Conservation (phyloP, 2,113 vertebrate species). For the Falco punctatus region DNA sequence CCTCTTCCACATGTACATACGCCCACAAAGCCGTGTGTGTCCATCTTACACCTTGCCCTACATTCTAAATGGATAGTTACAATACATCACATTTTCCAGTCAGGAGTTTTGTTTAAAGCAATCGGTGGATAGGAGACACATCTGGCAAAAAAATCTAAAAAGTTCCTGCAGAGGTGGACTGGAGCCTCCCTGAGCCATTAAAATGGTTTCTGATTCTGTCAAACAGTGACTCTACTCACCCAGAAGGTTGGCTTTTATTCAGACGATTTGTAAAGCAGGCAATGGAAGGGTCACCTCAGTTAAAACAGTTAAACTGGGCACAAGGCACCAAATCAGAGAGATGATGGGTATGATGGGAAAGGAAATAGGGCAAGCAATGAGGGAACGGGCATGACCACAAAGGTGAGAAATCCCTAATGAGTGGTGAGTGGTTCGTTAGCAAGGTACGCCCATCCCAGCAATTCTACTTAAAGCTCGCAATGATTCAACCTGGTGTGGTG, state of each 20-base stretch:
- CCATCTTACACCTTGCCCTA: background rate
- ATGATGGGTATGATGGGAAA: background rate
- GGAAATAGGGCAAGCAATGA: background rate
- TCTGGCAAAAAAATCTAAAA: background rate
- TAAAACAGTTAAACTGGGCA: background rate
- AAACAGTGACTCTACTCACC: background rate
- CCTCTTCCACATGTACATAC: background rate
- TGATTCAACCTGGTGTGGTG: background rate
- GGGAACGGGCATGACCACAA: background rate
- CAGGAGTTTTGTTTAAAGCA: background rate
- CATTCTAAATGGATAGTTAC: background rate
- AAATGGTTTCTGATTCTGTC: background rate
- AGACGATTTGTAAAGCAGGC: background rate
- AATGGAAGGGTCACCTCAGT: background rate
- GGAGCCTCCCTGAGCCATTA: background rate
- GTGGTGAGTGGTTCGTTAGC: background rate
- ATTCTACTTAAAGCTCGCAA: background rate
- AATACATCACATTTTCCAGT: background rate
- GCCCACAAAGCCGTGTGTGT: accelerated
- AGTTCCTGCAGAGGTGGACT: background rate
- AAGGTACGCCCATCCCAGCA: background rate
- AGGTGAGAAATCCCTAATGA: background rate
- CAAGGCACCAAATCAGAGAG: background rate
- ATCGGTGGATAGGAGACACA: background rate
- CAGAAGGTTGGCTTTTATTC: background rate